Percentiles rank a stretch among this genome's conserved stretches.
Evolutionary conservation across 2,888 invertebrate species (phyloP).

Genomic region (Rutpela maculata): DNA sequence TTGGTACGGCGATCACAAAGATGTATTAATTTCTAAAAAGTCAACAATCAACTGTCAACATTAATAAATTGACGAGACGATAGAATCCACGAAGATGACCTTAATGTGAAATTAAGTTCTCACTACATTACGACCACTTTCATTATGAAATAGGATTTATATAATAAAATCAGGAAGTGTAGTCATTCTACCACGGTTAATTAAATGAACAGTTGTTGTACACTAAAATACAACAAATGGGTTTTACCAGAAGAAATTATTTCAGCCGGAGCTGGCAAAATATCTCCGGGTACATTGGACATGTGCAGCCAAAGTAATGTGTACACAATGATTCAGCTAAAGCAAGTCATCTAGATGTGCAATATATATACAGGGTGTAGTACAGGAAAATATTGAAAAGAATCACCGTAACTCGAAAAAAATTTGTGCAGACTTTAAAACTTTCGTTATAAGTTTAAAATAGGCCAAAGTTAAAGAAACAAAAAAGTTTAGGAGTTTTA

Average conservation of each 20-base stretch:
- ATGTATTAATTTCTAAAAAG: too few relatives aligned
- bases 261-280: conserved; percentile 43
- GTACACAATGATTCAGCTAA: conserved; percentile 30
- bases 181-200: conserved; percentile 30
- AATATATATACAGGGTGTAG: too few relatives aligned
- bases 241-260: conserved; percentile 42
- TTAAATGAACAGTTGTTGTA: conserved; percentile 16
- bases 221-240: conserved; percentile 38
- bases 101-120: not conserved
- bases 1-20: too few relatives aligned
- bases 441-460: too few relatives aligned
- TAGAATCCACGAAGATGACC: not conserved
- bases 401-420: too few relatives aligned
- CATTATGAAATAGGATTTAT: conserved; percentile 32
- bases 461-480: too few relatives aligned
- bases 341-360: conserved; percentile 13
- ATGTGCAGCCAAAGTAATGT: conserved; percentile 16
- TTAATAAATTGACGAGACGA: not conserved
- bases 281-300: conserved; percentile 42
- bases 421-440: too few relatives aligned
- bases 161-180: conserved; percentile 35
- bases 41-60: too few relatives aligned
- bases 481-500: too few relatives aligned
- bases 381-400: too few relatives aligned
- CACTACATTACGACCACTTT: conserved; percentile 8